These are phyloP conservation scores for Fregetta grallaria DNA, from an alignment of 2,113 vertebrate genomes.

Conservation along the genomic window DNA sequence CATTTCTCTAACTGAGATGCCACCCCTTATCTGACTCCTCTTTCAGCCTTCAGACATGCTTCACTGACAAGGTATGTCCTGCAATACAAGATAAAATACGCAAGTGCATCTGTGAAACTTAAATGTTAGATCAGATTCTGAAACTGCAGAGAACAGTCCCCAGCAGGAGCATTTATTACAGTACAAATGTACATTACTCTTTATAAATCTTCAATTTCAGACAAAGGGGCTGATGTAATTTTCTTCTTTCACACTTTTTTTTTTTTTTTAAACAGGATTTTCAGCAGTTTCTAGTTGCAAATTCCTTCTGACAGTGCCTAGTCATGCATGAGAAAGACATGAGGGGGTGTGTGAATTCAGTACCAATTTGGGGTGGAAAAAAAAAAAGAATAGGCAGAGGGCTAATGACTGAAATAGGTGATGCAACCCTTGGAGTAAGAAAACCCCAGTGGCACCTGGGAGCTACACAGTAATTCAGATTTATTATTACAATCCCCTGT, in stretches of 20 bases:
- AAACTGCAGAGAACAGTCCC: background rate
- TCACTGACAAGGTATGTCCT: constrained; percentile 2
- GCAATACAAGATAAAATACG: background rate
- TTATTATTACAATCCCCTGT: background rate
- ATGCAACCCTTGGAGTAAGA: background rate
- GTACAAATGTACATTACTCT: background rate
- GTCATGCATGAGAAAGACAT: background rate
- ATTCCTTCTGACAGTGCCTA: background rate
- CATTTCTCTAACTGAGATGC: constrained; percentile 31
- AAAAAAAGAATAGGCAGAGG: background rate
- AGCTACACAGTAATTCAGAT: background rate
- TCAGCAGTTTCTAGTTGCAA: background rate
- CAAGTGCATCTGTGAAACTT: background rate
- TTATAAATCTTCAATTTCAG: background rate
- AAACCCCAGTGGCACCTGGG: background rate
- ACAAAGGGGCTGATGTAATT: background rate
- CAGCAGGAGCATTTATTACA: background rate
- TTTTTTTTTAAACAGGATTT: background rate
- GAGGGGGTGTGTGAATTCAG: background rate
- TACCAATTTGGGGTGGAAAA: background rate
- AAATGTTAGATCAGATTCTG: background rate
- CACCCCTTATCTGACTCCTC: constrained; percentile 8
- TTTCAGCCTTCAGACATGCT: constrained; percentile 24
- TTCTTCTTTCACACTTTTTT: background rate
- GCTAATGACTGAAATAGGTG: background rate